Base-by-base conservation (phyloP, 2,888 invertebrate species). In the Parasteatoda lunata region DNA sequence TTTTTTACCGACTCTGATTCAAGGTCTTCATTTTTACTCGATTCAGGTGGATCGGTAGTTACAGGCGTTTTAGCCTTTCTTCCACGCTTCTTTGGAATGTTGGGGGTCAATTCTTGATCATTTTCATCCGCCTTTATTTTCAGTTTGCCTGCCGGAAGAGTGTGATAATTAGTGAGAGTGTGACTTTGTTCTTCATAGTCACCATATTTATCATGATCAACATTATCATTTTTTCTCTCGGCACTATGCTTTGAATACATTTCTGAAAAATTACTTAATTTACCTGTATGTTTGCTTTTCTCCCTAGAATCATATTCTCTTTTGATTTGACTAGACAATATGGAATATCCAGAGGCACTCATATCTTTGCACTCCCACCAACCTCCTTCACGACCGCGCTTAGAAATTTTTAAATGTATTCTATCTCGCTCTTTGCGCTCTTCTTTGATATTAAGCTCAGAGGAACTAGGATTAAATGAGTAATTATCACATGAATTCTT, bases 231-330 rank as follows among this genome's bases (percentile, higher is more conserved):
- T 82, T 87, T 87, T 69, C 64, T 30, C 45, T 81, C 77, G 81
- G 86, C 86, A 86, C 82, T 78, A 77, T 78, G 69, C 84, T 84
- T 79, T 84, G 77, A 71, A 69, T 15, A 48, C 47, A 15, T 59
- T 49, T 66, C 65, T 64, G 59, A 65, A 8, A 68, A 5, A 45
- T 72, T 77, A 84, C 65, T 66, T 73, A 66, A 59, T 66, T 72
- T 52, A 77, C 70, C 71, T 54, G 68, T 47, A 59, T 64, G 76
- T 69, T 71, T 77, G 69, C 81, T 77, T 59, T 66, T 72, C 69
- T 80, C 71, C 11, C 66, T 76, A 64, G 73, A 73, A 73, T 68
- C 70, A 77, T 69, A 13, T 68, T 87, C 77, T 69, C 64, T 48
- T 45, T 80, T 77, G 64, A 82, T 69, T 59, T 73, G 15, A 77